Base-by-base conservation (phyloP, 2,888 invertebrate species). In the Bhutanitis thaidina region DNA sequence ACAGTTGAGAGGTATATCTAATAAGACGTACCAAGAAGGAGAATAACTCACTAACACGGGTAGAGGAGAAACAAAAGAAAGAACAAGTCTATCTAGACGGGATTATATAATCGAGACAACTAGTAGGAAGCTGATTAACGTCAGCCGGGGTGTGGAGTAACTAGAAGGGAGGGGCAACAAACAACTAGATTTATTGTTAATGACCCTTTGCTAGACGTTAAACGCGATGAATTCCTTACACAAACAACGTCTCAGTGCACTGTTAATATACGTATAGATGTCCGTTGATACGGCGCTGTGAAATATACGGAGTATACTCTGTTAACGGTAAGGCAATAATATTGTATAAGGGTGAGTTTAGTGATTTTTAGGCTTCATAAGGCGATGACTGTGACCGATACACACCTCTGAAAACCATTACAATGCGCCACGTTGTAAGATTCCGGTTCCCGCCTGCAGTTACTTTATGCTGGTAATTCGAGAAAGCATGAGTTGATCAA, bases 141-240 rank as follows among this genome's bases (percentile, higher is more conserved):
- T 80, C 74, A 75, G 74, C 56, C 57, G 65, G 66, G 67, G 69
- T 62, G 62, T 58, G 69, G 67, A 69, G 67, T 60, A 71, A 66
- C 68, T 62, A 60, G 64, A 57, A 57, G 60, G 62, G 62, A 62
- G 65, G 69, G 64, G 71, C 69, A 69, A 70, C 77, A 79, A 85
- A 82, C 81, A 77, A 67, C 68, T 65, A 68, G 77, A 86, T 87
- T 87, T 85, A 85, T 84, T 72, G 82, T 79, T 82, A 85, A 81
- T 80, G 71, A 77, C 69, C 74, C 72, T 68, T 64, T 71, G 71
- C 69, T 69, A 73, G 77, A 80, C 78, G 72, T 71, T 76, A 74
- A 77, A 74, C 61, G 75, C 74, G 65, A 74, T 74, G 72, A 73
- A 83, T 77, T 77, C 68, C 71, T 69, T 68, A 65, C 67, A 62